These are phyloP conservation scores for Silurus asotus DNA, from an alignment of 2,113 vertebrate species.

Conservation along the genomic window DNA sequence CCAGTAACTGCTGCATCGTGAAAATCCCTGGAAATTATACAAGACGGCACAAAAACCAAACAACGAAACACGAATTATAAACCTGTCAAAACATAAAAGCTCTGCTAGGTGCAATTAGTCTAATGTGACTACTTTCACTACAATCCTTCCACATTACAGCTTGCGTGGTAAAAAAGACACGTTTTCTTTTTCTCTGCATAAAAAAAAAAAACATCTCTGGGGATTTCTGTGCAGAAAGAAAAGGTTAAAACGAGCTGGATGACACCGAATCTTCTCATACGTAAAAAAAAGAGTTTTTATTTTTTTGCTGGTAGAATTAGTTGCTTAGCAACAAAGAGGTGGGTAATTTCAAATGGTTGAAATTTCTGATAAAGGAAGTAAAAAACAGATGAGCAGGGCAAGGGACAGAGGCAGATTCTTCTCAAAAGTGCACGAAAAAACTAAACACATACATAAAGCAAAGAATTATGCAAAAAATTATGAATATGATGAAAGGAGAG, in stretches of 20 bases:
- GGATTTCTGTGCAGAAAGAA: not conserved
- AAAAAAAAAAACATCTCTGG: not conserved
- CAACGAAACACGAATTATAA: not conserved
- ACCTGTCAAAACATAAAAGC: not conserved
- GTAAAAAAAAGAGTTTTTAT: not conserved
- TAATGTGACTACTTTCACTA: not conserved
- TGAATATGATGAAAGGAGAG: not conserved
- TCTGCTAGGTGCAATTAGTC: not conserved
- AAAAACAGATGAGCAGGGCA: not conserved
- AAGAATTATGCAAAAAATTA: not conserved
- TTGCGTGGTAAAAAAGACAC: not conserved
- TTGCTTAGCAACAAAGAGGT: conserved; percentile 51
- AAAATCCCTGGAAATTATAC: not conserved
- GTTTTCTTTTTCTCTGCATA: not conserved
- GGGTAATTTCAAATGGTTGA: conserved; percentile 22
- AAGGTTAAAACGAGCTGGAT: conserved; percentile 30
- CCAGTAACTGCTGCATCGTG: not conserved
- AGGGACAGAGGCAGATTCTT: not conserved
- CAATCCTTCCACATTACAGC: not conserved
- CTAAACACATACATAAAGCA: not conserved
- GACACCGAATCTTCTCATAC: conserved; percentile 14
- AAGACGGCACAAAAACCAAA: not conserved
- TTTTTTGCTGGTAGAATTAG: conserved; percentile 17
- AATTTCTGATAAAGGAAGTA: conserved; percentile 1
- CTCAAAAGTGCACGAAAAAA: not conserved